Evolutionary conservation across 2,888 invertebrate genomes (phyloP), one percentile per base, ranked within the genome.

Genomic region (Lamellibrachia columna): DNA sequence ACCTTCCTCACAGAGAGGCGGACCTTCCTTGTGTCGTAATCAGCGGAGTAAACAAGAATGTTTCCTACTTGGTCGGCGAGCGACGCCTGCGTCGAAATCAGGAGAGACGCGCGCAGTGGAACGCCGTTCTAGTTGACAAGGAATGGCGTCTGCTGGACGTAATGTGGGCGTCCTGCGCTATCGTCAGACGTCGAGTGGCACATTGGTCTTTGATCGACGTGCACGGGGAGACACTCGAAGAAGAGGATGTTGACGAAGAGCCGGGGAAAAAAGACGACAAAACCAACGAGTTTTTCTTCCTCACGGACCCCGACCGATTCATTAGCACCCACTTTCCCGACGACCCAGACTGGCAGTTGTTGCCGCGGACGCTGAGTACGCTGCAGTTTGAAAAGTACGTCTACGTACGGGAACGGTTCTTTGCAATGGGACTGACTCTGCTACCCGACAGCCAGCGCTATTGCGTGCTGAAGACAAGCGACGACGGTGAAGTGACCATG

Each of bases 11-110:
- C 94, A 96, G 96, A 94, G 94, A 95, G 94, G 96, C 95, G 0
- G 95, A 95, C 8, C 93, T 96, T 22, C 95, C 95, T 0, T 96
- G 96, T 93, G 94, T 95, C 53, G 95, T 96, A 40, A 94, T 96
- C 40, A 95, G 95, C 92, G 96, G 96, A 22, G 95, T 96, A 94
- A 96, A 96, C 95, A 96, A 96, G 93, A 96, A 96, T 93, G 95
- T 96, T 53, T 96, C 96, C 55, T 96, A 96, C 93, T 95, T 96
- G 93, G 95, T 96, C 15, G 96, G 96, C n/a, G 94, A 75, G 75
- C 75, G 11, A 22, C 6, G 94, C 40, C 40, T 75, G 11, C 94
- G 95, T 52, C 95, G 96, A 94, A 93, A 95, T 52, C 94, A 94
- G 92, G 22, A 75, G 22, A 75, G 4, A 75, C 75, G 22, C 15